Evolutionary conservation across 2,797 vertebrate genomes (phyloP).

Genomic region (Sebastes melanostomus): DNA sequence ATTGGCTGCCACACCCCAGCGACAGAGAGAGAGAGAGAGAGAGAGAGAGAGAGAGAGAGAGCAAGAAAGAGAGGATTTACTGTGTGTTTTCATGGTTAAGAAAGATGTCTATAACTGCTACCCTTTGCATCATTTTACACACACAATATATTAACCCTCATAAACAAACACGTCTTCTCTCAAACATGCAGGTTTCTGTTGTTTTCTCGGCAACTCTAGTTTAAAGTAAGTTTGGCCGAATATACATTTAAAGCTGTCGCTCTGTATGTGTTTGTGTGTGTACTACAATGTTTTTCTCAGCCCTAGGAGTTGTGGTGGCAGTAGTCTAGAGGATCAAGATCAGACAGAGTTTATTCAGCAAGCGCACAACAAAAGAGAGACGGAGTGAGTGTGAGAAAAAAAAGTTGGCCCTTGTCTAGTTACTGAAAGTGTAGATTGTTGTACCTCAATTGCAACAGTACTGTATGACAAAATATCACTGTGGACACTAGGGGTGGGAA

Average conservation of each 20-base stretch:
- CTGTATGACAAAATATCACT: background rate
- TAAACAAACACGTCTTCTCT: background rate
- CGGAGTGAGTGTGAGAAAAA: background rate
- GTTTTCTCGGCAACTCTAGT: background rate
- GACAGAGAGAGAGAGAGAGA: background rate
- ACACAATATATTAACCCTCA: background rate
- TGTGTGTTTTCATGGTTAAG: slow-evolving; percentile 28
- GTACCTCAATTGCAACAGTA: background rate
- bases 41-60: background rate
- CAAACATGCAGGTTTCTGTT: background rate
- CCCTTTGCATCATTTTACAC: background rate
- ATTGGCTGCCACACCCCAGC: slow-evolving; percentile 53
- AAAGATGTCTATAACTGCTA: slow-evolving; percentile 20
- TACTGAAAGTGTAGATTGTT: background rate
- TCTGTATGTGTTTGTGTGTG: background rate
- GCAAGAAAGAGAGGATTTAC: slow-evolving; percentile 7
- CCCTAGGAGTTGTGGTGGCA: background rate
- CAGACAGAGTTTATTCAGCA: background rate
- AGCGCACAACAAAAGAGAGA: background rate
- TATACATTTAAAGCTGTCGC: background rate
- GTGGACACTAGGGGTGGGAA: background rate
- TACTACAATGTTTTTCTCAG: background rate
- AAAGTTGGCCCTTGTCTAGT: background rate
- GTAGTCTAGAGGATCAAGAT: background rate
- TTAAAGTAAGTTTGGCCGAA: background rate